phyloP scores from a whole-genome alignment of 1,140 invertebrate genomes.

The Stratiolaelaps scimitus region DNA sequence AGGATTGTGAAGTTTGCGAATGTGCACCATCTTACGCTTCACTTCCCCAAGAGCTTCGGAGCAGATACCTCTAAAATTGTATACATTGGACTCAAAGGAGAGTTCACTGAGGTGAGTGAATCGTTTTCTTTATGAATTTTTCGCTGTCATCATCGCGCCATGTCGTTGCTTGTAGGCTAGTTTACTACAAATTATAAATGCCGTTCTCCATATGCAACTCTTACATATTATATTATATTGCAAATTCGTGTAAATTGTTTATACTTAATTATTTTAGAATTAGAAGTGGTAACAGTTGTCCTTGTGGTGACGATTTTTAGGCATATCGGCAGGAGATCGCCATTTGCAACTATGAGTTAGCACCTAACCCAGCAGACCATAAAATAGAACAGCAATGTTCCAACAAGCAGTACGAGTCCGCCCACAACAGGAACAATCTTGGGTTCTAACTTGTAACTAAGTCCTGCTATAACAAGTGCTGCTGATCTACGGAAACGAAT shows the following conservation, averaged over 20 bases:
- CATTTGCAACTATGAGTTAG: constrained; percentile 74
- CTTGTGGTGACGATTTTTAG: constrained; percentile 37
- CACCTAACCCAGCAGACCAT: constrained; percentile 70
- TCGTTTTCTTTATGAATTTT: constrained; percentile 21
- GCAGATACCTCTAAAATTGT: constrained; percentile 68
- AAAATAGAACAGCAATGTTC: constrained; percentile 42
- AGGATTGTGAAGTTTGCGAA: constrained; percentile 79
- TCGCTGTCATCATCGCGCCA: constrained; percentile 1
- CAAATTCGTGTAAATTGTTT: constrained; percentile 22
- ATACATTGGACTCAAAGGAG: constrained; percentile 87
- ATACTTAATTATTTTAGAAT: constrained; percentile 13
- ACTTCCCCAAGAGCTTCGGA: constrained; percentile 77
- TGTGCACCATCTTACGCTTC: constrained; percentile 68
- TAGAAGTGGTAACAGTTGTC: no score
- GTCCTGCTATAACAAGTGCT: no score
- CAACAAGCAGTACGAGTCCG: not conserved
- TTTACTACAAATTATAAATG: not conserved
- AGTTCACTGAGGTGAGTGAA: constrained; percentile 56
- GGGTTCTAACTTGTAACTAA: not conserved
- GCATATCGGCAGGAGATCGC: constrained; percentile 69
- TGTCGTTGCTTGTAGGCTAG: no score
- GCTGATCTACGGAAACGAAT: no score
- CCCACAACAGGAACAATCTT: constrained; percentile 20
- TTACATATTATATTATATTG: not conserved
- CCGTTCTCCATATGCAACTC: not conserved